Conservation (phyloP, 2,888 invertebrate species). For the Flabesymbios commensalis region DNA sequence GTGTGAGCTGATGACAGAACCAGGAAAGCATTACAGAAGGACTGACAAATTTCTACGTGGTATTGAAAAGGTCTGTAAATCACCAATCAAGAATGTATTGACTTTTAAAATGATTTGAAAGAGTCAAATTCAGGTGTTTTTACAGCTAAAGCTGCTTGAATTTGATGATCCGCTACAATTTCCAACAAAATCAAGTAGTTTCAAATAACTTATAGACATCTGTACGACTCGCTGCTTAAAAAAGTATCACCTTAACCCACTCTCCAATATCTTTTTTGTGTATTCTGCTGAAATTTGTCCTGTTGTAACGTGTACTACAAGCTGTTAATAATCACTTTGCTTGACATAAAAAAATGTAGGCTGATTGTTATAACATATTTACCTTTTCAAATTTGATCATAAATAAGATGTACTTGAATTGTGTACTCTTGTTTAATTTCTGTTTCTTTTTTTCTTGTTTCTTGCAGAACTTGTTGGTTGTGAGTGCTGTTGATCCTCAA, state of each 20-base stretch:
- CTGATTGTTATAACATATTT: neutral
- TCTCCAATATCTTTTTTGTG: neutral
- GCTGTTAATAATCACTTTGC: too few relatives aligned
- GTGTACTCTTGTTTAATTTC: neutral
- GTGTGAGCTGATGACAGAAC: conserved; percentile 88
- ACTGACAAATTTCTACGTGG: conserved; percentile 97
- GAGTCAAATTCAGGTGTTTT: neutral
- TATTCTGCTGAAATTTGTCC: too few relatives aligned
- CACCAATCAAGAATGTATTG: neutral
- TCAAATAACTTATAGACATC: conserved; percentile 1
- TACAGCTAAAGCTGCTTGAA: neutral
- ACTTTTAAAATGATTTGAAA: neutral
- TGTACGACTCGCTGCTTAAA: neutral
- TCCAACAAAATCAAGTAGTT: too few relatives aligned
- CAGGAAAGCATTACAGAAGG: conserved; percentile 90
- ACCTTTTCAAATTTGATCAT: neutral
- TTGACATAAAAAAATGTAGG: too few relatives aligned
- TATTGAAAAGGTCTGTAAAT: conserved; percentile 74
- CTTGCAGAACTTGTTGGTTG: conserved; percentile 59
- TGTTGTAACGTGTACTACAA: too few relatives aligned
- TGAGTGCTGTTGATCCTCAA: conserved; percentile 58
- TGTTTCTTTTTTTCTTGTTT: conserved; percentile 2
- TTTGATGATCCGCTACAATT: neutral
- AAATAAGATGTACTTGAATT: neutral
- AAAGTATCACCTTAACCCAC: neutral